Conservation (phyloP, 1,140 invertebrate species). For the Drosophila trapezifrons region DNA sequence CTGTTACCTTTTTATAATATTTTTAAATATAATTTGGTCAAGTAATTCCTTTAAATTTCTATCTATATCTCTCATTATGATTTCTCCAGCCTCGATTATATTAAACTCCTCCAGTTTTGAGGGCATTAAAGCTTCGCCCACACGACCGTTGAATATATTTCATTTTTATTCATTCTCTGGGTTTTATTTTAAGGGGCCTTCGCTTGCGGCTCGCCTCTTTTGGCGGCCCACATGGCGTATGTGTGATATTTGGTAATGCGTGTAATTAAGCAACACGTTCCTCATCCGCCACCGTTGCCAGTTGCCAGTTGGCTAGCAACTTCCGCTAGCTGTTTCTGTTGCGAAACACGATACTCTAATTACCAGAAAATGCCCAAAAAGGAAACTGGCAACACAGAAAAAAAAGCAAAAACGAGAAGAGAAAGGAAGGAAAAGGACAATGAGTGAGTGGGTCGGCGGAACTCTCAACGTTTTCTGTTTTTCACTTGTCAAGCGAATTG, state of each 20-base stretch:
- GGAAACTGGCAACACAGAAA: constrained; percentile 30
- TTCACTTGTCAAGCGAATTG: constrained; percentile 36
- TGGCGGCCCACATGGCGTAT: constrained; percentile 62
- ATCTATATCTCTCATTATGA: too few species aligned
- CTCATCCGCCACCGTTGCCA: constrained; percentile 19
- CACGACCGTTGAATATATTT: constrained; percentile 3
- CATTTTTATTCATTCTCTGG: constrained; percentile 11
- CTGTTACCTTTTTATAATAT: too few species aligned
- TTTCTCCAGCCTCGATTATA: not conserved
- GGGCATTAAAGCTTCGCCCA: not conserved
- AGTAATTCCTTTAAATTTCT: too few species aligned
- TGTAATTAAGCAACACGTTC: constrained; percentile 76
- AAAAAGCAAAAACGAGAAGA: constrained; percentile 2
- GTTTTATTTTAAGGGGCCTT: constrained; percentile 14
- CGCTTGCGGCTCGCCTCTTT: constrained; percentile 1
- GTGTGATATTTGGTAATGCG: constrained; percentile 78
- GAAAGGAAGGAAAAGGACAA: not conserved
- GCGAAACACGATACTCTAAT: constrained; percentile 78
- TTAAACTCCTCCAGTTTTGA: not conserved
- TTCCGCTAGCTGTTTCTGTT: constrained; percentile 61
- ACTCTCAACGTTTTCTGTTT: constrained; percentile 3
- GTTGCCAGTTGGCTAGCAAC: constrained; percentile 63
- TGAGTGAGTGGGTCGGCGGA: not conserved
- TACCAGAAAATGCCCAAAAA: constrained; percentile 63
- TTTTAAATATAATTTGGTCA: too few species aligned